Conservation (phyloP, 2,888 invertebrate species). For the Diaphora mendica region DNA sequence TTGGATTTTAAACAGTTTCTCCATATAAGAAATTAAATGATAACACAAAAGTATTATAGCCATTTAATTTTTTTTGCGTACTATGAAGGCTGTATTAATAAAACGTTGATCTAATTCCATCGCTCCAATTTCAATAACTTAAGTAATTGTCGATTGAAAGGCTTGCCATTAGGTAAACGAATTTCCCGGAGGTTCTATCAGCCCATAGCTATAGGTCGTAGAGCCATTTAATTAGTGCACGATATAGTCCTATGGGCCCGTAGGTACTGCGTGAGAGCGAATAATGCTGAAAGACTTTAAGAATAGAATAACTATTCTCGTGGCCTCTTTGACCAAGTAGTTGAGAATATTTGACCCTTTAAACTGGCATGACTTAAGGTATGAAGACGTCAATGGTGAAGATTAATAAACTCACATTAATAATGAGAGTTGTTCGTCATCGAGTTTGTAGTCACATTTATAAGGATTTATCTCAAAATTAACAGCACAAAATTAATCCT, state of each 20-base stretch:
- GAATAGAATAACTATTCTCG: not conserved
- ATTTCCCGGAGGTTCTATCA: not conserved
- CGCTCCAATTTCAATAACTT: not conserved
- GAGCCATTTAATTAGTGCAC: constrained; percentile 6
- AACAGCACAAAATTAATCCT: not conserved
- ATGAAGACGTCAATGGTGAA: too few relatives aligned
- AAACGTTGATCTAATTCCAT: not conserved
- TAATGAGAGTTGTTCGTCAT: too few relatives aligned
- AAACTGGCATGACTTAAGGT: too few relatives aligned
- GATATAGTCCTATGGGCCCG: not conserved
- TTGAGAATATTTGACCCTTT: not conserved
- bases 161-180: constrained; percentile 8
- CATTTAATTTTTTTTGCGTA: not conserved
- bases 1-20: not conserved
- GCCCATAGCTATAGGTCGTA: not conserved
- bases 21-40: too few relatives aligned
- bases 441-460: too few relatives aligned
- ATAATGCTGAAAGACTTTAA: not conserved
- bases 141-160: constrained; percentile 8
- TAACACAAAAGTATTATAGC: not conserved
- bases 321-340: not conserved
- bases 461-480: not conserved
- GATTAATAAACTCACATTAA: too few relatives aligned
- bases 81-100: not conserved
- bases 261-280: not conserved